Conservation (phyloP, 2,113 vertebrate species). For the Hystrix cristata region DNA sequence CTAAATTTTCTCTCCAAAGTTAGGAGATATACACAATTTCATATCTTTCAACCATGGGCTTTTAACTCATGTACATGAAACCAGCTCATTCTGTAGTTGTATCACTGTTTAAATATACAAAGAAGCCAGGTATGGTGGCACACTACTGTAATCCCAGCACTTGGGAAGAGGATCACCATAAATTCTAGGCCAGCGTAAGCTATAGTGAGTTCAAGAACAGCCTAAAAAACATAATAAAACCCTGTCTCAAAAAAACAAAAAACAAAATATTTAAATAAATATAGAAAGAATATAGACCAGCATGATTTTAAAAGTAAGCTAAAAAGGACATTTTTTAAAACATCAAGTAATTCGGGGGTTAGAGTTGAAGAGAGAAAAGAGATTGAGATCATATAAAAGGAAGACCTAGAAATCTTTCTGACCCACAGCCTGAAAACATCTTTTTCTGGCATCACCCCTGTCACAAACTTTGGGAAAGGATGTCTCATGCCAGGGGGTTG, state of each 20-base stretch:
- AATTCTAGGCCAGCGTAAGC: neutral
- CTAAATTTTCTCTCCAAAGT: neutral
- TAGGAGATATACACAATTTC: neutral
- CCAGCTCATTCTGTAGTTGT: neutral
- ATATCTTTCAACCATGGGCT: neutral
- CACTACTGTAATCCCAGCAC: neutral
- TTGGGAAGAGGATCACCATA: neutral
- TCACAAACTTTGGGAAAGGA: neutral
- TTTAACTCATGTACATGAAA: slow-evolving; percentile 48
- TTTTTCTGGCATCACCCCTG: neutral
- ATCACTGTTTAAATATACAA: neutral
- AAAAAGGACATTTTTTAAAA: neutral
- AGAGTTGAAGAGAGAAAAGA: slow-evolving; percentile 25
- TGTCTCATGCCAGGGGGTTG: neutral
- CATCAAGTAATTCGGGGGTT: neutral
- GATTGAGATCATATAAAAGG: neutral
- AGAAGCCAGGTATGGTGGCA: neutral
- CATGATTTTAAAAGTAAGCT: slow-evolving; percentile 24
- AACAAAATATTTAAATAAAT: neutral
- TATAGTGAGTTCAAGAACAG: too few species aligned
- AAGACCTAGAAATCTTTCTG: neutral
- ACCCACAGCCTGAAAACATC: neutral
- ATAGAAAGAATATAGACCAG: neutral
- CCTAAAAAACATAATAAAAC: neutral
- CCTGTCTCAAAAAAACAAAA: neutral